Base-by-base conservation (phyloP, 2,888 invertebrate genomes). In the Andrena chrysosceles region DNA sequence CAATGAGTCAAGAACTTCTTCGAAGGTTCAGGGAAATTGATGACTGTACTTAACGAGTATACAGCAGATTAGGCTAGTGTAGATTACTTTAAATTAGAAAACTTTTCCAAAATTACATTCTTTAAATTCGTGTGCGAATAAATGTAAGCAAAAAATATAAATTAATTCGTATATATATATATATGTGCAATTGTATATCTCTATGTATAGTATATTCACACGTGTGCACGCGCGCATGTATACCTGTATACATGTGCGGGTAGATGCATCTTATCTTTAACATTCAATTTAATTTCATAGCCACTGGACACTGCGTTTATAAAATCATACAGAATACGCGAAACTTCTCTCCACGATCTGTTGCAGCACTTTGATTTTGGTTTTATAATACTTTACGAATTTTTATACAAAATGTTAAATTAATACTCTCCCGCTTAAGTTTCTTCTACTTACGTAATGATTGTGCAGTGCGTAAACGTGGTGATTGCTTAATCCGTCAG, bases 21-120 rank as follows among this genome's bases (percentile, higher is more conserved):
- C 54, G 48, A 63, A 85, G 88, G 89, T 90, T 90, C 89, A 90
- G 90, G 89, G 88, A 90, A 84, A 83, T 84, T 77, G 49, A 52
- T 66, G 49, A 71, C 48, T 81, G 56, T 77, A 70, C 54, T 68
- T 68, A 73, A 75, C 71, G 81, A 52, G 69, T 59, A n/a, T 72
- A 84, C 83, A 85, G 77, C 83, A 78, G 67, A 76, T 80, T 77
- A 78, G 70, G 67, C 70, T 75, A 68, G 31, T 75, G 67, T 79
- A 66, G 60, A 71, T 71, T 77, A 78, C 68, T 69, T 81, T 48
- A 59, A 62, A 63, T 71, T 81, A 84, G 82, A 64, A 73, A 56
- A 59, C 64, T 8, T 26, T 10, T 60, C 56, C 29, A 77, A 76
- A 75, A 56, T 77, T 69, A 29, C 69, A 59, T 48, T 63, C 52